Evolutionary conservation across 2,113 vertebrate species (phyloP), one percentile per base, ranked within the genome.

Genomic region (Dunckerocampus dactyliophorus): DNA sequence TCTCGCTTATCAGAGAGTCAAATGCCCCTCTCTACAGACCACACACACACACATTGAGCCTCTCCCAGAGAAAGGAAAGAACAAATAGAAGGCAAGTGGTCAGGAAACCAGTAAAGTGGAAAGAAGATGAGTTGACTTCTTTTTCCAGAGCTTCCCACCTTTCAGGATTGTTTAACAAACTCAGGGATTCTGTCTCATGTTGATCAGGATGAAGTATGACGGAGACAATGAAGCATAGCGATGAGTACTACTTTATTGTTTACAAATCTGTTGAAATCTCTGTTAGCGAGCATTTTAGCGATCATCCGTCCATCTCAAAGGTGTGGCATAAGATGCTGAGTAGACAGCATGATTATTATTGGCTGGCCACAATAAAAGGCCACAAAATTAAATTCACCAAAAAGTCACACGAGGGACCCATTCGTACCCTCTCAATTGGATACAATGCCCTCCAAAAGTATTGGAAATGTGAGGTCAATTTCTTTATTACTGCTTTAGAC

Each of bases 1-100:
- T 82, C 74, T 81, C 72, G 63, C 77, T 79, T 88, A 84, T 88
- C 81, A 73, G 69, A 47, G 65, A 68, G 69, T 78, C 73, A 70
- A 79, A 74, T 62, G 65, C 45, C 66, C 65, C 71, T 71, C 54
- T 69, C 55, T 69, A 39, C 62, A 67, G 75, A 79, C 85, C 79
- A 75, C 80, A 60, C 73, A 54, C 63, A 54, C 66, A 63, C 62
- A 63, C 53, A 24, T 51, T 15, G 12, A 69, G 58, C 39, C 47
- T 52, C 73, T 74, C 47, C 60, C 22, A 75, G 45, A 63, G 49
- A 21, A 48, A 54, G 45, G 62, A 50, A 31, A 37, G 46, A 31
- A 42, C 43, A 56, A 59, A 69, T 59, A 52, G 53, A 65, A 63
- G 57, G 61, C 74, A 61, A 68, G 50, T 8, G 54, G n/a, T 56